Evolutionary conservation across 2,797 vertebrate species (phyloP), one percentile per base, ranked within the genome.

Genomic region (Acipenser oxyrinchus): DNA sequence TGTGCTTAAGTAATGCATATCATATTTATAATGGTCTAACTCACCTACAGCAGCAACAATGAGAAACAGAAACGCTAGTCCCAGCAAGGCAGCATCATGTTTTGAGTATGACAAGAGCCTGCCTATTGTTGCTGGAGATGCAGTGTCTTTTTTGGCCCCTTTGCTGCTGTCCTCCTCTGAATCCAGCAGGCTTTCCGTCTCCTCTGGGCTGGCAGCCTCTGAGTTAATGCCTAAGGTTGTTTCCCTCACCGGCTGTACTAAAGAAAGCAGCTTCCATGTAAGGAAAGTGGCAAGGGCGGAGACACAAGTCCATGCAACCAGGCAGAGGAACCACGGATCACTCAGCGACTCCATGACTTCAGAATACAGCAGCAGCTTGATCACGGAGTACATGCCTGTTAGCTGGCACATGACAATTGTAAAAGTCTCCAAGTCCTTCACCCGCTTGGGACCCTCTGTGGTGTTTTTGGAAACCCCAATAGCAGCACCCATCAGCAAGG

Each of bases 281-380:
- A 86, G 73, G 5, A 87, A 71, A 4, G 91, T 86, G 23, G 78
- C 84, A 0, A 76, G 70, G 0, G 93, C 85, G 0, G 94, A 88
- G 64, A 79, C 10, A 0, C 89, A 95, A 0, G 93, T 96, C 95
- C 96, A 99, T 37, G 79, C 83, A 8, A 95, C 88, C 18, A 98
- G 84, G 67, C 91, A 84, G 79, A 96, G 88, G 68, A 91, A 83
- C 93, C 95, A 96, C 0, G 93, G 92, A 71, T 89, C 87, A 5
- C 73, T 76, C 71, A 93, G 76, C 18, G 86, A 87, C 59, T 80
- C 73, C 10, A 76, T 86, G 64, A 87, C 77, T 78, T 99, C 95
- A 0, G 86, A 90, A 76, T 93, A 91, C 64, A 98, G 91, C 76
- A 99, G 89, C 85, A 98, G 76, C 80, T 97, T 97, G 71, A 81